Base-by-base conservation (phyloP, 2,888 invertebrate genomes). In the Bimastos eiseni region DNA sequence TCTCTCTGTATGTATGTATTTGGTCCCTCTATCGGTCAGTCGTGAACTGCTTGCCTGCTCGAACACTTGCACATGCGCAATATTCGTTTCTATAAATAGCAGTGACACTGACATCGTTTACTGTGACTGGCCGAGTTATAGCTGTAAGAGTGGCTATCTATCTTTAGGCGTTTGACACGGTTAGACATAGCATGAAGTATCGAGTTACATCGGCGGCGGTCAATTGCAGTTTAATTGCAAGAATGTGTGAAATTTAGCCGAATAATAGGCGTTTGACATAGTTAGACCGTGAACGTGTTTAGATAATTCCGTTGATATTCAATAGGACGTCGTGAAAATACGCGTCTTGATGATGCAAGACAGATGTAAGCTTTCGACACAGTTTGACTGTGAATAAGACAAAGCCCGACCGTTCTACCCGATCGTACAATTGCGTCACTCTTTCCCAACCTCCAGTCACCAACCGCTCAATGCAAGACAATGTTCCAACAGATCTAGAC, bases 101-200 rank as follows among this genome's bases (percentile, higher is more conserved):
- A 5, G 11, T 70, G 70, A n/a, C n/a, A n/a, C 11, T 70, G 70
- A n/a, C n/a, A 13, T 4, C 70, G 11, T n/a, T 3, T 24, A 1
- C 49, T 49, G 1, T 30, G n/a, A n/a, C 13, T n/a, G 70, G 30
- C 70, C n/a, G 70, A 70, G 70, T 8, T 70, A 70, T 30, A 70
- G 30, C n/a, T 8, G n/a, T 24, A 6, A 70, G 24, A 11, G 0
- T 21, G 49, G 49, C 24, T 24, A 24, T 24, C 21, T n/a, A n/a
- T n/a, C n/a, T n/a, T n/a, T n/a, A n/a, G 70, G 70, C 70, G n/a
- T 70, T 70, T 70, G 70, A 70, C 70, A n/a, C n/a, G n/a, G 70
- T 70, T 70, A 70, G 70, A 70, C n/a, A n/a, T n/a, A n/a, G n/a
- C n/a, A n/a, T n/a, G n/a, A n/a, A n/a, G n/a, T n/a, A n/a, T n/a